phyloP scores from a whole-genome alignment of 1,140 invertebrate species.

The Delia radicum region DNA sequence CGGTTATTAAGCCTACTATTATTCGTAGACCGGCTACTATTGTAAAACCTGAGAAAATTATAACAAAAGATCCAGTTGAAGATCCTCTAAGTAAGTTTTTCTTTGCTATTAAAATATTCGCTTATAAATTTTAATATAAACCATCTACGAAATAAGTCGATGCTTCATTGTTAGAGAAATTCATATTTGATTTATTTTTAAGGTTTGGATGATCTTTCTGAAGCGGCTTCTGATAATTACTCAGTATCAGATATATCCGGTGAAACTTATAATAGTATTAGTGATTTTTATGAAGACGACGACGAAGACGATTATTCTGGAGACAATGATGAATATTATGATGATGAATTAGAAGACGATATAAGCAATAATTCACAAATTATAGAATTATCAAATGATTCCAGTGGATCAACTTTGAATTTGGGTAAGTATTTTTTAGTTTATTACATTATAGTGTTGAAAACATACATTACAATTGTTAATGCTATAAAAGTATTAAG shows the following conservation, averaged over 20 bases:
- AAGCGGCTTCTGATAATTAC: slow-evolving; percentile 14
- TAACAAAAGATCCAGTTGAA: slow-evolving; percentile 25
- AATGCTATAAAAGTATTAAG: background rate
- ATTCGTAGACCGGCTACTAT: slow-evolving; percentile 23
- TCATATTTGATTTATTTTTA: background rate
- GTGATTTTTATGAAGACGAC: slow-evolving; percentile 26
- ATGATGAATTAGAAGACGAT: background rate
- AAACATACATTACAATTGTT: background rate
- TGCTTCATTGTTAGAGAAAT: too few relatives aligned
- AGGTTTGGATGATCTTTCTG: slow-evolving; percentile 25
- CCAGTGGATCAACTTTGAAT: background rate
- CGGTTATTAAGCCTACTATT: background rate
- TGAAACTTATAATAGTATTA: slow-evolving; percentile 21
- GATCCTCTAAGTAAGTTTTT: slow-evolving; percentile 28
- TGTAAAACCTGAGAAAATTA: slow-evolving; percentile 27
- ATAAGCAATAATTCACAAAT: background rate
- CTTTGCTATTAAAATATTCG: too few relatives aligned
- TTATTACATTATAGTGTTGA: background rate
- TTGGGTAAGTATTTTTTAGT: background rate
- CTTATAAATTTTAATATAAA: too few relatives aligned
- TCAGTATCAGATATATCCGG: slow-evolving; percentile 25
- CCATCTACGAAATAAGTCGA: too few relatives aligned
- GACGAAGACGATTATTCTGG: background rate
- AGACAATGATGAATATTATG: background rate
- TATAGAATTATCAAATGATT: slow-evolving; percentile 23